Conservation (phyloP, 2,888 invertebrate genomes). For the Zhuqinia jingwanae region DNA sequence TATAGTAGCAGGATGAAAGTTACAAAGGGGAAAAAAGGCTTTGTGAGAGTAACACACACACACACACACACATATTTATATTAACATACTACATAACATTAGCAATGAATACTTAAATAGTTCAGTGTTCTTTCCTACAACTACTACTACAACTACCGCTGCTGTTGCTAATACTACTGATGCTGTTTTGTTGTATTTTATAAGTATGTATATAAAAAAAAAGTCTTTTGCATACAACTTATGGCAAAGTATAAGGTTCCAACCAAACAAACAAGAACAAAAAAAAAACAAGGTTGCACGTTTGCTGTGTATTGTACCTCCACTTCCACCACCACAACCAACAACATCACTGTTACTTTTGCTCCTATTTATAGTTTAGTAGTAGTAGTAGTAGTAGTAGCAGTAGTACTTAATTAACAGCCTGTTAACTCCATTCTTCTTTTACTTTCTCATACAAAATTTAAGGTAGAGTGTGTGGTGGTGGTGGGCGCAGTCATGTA, state of each 20-base stretch:
- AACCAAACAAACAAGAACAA: too few species aligned
- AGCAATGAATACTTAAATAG: slow-evolving; percentile 49
- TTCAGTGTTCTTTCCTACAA: neutral
- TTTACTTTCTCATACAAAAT: neutral
- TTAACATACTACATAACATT: neutral
- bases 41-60: neutral
- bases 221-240: slow-evolving; percentile 20
- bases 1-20: neutral
- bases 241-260: too few species aligned
- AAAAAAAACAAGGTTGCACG: too few species aligned
- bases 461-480: neutral
- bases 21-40: neutral
- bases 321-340: neutral
- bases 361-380: too few species aligned
- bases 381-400: too few species aligned
- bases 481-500: neutral
- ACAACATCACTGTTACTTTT: neutral
- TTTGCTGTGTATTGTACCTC: too few species aligned
- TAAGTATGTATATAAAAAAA: too few species aligned
- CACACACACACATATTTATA: neutral
- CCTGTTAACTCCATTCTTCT: neutral
- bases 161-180: neutral
- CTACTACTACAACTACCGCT: neutral
- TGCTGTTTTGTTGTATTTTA: neutral
- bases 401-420: slow-evolving; percentile 16